Evolutionary conservation across 2,113 vertebrate genomes (phyloP), one percentile per base, ranked within the genome.

Genomic region (Pomatostomus ruficeps): DNA sequence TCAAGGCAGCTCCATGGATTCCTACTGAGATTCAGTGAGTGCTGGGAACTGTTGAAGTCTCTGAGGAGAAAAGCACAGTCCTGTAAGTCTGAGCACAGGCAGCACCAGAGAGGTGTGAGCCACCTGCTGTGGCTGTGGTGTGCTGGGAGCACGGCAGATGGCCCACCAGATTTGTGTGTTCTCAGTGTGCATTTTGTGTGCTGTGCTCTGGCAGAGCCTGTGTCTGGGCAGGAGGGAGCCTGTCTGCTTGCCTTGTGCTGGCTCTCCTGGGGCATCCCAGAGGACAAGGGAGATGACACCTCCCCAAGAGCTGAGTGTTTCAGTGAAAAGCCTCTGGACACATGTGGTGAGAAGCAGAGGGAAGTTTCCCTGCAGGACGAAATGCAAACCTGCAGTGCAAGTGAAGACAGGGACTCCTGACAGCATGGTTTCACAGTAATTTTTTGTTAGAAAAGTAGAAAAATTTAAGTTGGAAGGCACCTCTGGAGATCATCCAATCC

Each of bases 401-500:
- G 31, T 52, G 77, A n/a, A 93, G 52, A 55, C 14, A 36, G 12
- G 12, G 25, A 20, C 19, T 52, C 26, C 67, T n/a, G 29, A 68
- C 9, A 66, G 2, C 25, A 35, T 15, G 17, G 21, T 52, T 91
- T 90, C 54, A 54, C 6, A 31, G 36, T 15, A 1, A 24, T 73
- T 61, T 78, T 62, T 74, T 88, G 14, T 58, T 35, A 51, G 33
- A 74, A 84, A 92, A 36, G 36, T 19, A 89, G 35, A 83, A 66
- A 24, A 40, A 52, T 26, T 75, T 45, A 23, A 9, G 18, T 42
- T 76, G 58, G 16, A 93, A 88, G 11, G 36, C 22, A 49, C 23
- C 33, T 65, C 42, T 95, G 90, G 85, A 94, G 23, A 62, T 83
- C 82, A 83, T 93, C 82, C 88, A 94, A 86, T 73, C 62, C 51